These are phyloP conservation scores for Dynastes grantii DNA, from an alignment of 2,888 invertebrate genomes.

Conservation along the genomic window DNA sequence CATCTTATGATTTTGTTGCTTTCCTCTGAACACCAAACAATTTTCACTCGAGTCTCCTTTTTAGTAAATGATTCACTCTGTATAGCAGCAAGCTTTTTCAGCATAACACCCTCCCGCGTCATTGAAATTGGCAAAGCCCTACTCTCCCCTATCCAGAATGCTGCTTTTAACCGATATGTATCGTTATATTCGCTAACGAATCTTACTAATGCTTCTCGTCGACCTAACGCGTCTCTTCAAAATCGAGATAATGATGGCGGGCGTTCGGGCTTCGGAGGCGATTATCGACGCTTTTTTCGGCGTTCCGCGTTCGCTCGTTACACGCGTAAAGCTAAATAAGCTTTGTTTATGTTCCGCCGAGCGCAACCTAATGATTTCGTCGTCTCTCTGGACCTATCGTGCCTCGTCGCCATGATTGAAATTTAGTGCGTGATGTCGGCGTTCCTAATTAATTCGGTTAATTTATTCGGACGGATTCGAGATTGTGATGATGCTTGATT, in stretches of 20 bases:
- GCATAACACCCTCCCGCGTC: too few relatives aligned
- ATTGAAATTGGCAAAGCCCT: not conserved
- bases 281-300: conserved; percentile 19
- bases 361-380: conserved; percentile 28
- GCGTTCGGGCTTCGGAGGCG: not conserved
- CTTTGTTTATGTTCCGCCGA: conserved; percentile 32
- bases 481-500: not conserved
- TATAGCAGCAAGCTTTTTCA: too few relatives aligned
- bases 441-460: conserved; percentile 7
- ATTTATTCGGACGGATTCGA: not conserved
- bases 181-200: conserved; percentile 2
- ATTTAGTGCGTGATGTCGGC: not conserved
- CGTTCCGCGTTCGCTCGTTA: not conserved
- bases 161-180: not conserved
- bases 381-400: not conserved
- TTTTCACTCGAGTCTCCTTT: too few relatives aligned
- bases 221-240: not conserved
- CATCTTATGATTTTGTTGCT: too few relatives aligned
- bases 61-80: too few relatives aligned
- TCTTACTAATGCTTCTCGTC: not conserved
- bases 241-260: conserved; percentile 26
- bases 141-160: not conserved
- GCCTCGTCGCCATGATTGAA: not conserved
- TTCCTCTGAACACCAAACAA: too few relatives aligned
- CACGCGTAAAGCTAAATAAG: conserved; percentile 28